Conservation (phyloP, 2,113 vertebrate genomes). For the Murina feae region DNA sequence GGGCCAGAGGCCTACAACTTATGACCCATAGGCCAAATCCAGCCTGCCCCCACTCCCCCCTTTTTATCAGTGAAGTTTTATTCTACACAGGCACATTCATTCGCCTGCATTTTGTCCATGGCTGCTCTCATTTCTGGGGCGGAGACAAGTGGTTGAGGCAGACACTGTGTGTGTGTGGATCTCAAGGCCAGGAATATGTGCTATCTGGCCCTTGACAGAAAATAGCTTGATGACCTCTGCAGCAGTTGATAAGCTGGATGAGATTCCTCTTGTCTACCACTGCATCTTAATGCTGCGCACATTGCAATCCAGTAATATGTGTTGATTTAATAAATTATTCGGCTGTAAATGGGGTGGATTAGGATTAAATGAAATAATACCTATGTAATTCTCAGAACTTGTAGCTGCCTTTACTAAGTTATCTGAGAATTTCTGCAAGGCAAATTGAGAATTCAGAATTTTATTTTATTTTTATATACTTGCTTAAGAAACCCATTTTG, state of each 20-base stretch:
- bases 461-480: slow-evolving; percentile 13
- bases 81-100: not conserved
- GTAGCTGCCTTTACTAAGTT: slow-evolving; percentile 22
- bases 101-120: not conserved
- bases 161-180: not conserved
- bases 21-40: not conserved
- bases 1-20: not conserved
- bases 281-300: not conserved
- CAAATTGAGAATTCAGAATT: not conserved
- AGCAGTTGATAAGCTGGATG: not conserved
- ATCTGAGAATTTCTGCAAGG: not conserved
- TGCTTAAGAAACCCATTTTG: slow-evolving; percentile 34
- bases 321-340: not conserved
- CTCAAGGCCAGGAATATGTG: not conserved
- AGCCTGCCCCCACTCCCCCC: not conserved
- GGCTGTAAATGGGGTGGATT: not conserved
- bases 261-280: not conserved
- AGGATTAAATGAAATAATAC: not conserved
- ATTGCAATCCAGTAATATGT: not conserved
- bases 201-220: not conserved
- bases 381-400: not conserved
- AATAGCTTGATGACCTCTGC: not conserved
- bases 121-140: not conserved
- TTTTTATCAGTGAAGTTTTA: not conserved
- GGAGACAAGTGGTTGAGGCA: not conserved